These are phyloP conservation scores for Steinernema khuongi DNA, from an alignment of 1,140 invertebrate genomes.

Conservation along the genomic window DNA sequence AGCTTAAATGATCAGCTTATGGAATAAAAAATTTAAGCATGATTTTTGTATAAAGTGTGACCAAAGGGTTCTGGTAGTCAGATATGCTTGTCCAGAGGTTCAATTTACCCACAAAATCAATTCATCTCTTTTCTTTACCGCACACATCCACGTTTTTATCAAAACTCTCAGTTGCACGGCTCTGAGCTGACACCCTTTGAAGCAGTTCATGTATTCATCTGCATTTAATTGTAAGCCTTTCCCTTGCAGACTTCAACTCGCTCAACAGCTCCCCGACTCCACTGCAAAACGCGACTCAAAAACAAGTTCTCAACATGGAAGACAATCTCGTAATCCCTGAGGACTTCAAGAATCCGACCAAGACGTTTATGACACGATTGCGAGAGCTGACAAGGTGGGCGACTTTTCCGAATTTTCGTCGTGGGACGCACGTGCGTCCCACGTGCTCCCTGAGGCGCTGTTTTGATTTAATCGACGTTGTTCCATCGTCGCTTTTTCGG, in stretches of 20 bases:
- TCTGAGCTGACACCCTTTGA: neutral
- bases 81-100: too few species aligned
- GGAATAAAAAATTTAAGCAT: too few species aligned
- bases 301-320: neutral
- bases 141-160: too few species aligned
- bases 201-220: neutral
- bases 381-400: constrained; percentile 1
- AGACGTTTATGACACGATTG: neutral
- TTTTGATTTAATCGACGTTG: constrained; percentile 10
- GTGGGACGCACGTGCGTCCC: neutral
- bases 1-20: too few species aligned
- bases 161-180: neutral
- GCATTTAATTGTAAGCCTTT: neutral
- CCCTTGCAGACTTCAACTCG: neutral
- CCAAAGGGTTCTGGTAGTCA: too few species aligned
- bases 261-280: neutral
- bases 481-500: constrained; percentile 3
- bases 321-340: constrained; percentile 6
- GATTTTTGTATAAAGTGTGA: too few species aligned
- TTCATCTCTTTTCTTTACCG: too few species aligned
- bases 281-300: neutral
- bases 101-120: too few species aligned
- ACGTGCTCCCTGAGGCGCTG: neutral
- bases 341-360: neutral
- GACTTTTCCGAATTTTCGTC: neutral